A percentile compares a stretch with the other conserved stretches of the same genome.
Evolutionary conservation across 1,140 invertebrate genomes (phyloP).

Genomic region (Macrostomum lignano): DNA sequence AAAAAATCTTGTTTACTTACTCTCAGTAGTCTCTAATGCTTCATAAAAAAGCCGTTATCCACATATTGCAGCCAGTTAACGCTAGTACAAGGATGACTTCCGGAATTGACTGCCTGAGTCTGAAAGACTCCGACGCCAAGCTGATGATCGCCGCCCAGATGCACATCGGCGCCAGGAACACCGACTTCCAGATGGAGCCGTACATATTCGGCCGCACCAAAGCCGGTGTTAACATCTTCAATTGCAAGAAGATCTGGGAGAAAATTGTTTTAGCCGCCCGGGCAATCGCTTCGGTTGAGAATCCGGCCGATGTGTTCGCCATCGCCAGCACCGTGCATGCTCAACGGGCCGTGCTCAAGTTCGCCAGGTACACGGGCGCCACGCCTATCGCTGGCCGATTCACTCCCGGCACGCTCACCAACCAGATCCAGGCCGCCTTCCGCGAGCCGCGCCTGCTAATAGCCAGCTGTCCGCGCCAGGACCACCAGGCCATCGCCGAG

Average conservation of each 20-base stretch:
- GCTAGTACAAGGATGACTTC: too few relatives aligned
- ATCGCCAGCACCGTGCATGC: conserved; percentile 78
- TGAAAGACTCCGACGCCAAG: conserved; percentile 56
- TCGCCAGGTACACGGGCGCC: conserved; percentile 81
- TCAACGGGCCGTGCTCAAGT: conserved; percentile 88
- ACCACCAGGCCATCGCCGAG: conserved; percentile 92
- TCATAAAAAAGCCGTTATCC: too few relatives aligned
- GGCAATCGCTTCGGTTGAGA: conserved; percentile 87
- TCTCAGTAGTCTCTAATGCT: too few relatives aligned
- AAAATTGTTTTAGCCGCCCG: conserved; percentile 79
- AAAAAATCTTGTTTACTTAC: too few relatives aligned
- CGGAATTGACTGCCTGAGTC: too few relatives aligned
- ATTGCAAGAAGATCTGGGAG: conserved; percentile 85
- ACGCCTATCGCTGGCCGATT: conserved; percentile 93
- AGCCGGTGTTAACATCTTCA: conserved; percentile 73
- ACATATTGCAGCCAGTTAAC: too few relatives aligned
- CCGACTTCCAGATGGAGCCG: conserved; percentile 66
- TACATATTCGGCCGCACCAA: conserved; percentile 76
- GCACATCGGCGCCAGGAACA: conserved; percentile 70
- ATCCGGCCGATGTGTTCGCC: conserved; percentile 76
- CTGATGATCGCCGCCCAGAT: conserved; percentile 81
- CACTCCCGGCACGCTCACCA: conserved; percentile 90
- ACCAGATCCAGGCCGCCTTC: conserved; percentile 74
- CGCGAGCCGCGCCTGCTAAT: conserved; percentile 80
- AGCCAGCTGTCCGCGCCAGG: conserved; percentile 70